Evolutionary conservation across 2,113 vertebrate species (phyloP), one percentile per base, ranked within the genome.

Genomic region (Deroptyus accipitrinus): DNA sequence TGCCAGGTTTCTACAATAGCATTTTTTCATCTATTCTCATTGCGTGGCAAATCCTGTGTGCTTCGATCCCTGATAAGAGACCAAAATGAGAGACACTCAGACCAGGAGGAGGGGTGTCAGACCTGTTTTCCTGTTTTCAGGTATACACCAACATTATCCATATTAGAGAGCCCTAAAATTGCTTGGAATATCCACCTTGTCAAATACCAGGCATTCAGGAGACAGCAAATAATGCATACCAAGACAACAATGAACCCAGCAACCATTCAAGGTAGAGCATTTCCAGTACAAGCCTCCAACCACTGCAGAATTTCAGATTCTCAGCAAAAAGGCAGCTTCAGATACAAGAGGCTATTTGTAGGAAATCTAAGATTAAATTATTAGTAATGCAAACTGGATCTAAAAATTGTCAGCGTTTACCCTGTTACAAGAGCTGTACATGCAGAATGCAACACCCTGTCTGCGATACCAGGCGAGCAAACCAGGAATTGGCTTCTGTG

Each of bases 21-120:
- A 91, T 54, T 17, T 92, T 91, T 52, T 73, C 37, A 74, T 62
- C 81, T 95, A 61, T 12, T 79, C 7, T 90, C 84, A 95, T 59
- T 24, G 33, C 31, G n/a, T 68, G 55, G 69, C 67, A 92, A 90
- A 31, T 25, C 70, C 46, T 4, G 8, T 8, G 39, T 61, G 48
- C 35, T 64, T 30, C 61, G 3, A 22, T 37, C 9, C 13, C 42
- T 10, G 8, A 33, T 18, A 46, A 80, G 27, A 23, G 19, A 30
- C 9, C 6, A 28, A 27, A 37, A 22, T 18, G 6, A 7, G 13
- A 39, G 46, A 66, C 82, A 66, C 4, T 54, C 68, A 57, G 52
- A n/a, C 35, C 17, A 69, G 30, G 30, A 68, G 6, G 41, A 62
- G 3, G 6, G 20, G 6, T 0, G 3, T 17, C 59, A 51, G 15